Percentiles rank a stretch among this genome's conserved stretches.
These are phyloP conservation scores for Scatophagus argus DNA, from an alignment of 2,113 vertebrate species.

Conservation along the genomic window DNA sequence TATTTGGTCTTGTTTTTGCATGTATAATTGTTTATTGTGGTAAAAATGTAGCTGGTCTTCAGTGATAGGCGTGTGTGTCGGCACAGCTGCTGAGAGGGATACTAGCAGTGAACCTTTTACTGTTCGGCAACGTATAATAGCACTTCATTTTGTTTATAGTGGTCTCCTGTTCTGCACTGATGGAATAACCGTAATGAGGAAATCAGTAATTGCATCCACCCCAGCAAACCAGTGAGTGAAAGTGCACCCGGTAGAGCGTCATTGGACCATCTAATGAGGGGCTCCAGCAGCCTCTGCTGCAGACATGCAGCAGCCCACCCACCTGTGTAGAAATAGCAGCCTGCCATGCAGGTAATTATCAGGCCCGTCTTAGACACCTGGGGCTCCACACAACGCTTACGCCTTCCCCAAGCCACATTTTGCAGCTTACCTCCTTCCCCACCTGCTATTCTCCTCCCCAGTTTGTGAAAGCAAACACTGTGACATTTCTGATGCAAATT, in stretches of 20 bases:
- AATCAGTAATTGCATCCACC: slow-evolving; percentile 72
- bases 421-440: slow-evolving; percentile 34
- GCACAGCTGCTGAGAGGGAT: background rate
- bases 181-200: slow-evolving; percentile 61
- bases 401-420: slow-evolving; percentile 37
- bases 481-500: background rate
- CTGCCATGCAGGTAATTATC: slow-evolving; percentile 80
- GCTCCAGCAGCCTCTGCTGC: slow-evolving; percentile 61
- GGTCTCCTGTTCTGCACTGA: slow-evolving; percentile 54
- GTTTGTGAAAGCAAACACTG: background rate
- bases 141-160: slow-evolving; percentile 57
- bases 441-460: slow-evolving; percentile 9
- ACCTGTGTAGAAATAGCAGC: slow-evolving; percentile 82
- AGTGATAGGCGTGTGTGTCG: background rate
- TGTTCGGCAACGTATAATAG: slow-evolving; percentile 12
- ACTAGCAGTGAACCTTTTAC: slow-evolving; percentile 3
- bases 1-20: background rate
- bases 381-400: slow-evolving; percentile 32
- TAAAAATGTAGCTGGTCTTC: background rate
- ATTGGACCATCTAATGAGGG: slow-evolving; percentile 63
- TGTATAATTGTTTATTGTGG: background rate
- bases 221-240: slow-evolving; percentile 59
- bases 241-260: slow-evolving; percentile 63
- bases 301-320: slow-evolving; percentile 74
- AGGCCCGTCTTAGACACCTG: slow-evolving; percentile 64